These are phyloP conservation scores for Sminthopsis crassicaudata DNA, from an alignment of 2,113 vertebrate genomes.

Conservation along the genomic window DNA sequence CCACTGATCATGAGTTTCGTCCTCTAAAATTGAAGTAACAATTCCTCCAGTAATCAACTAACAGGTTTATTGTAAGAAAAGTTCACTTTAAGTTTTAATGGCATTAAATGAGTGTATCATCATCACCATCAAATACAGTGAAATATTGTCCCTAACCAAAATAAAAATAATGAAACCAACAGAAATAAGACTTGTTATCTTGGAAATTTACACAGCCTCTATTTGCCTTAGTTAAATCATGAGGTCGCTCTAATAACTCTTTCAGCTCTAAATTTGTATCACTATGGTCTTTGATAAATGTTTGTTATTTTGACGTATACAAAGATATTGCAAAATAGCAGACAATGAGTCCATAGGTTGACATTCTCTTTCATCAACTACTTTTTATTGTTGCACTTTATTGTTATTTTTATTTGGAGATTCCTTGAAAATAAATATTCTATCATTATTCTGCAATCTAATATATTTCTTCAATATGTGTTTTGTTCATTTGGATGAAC, in stretches of 20 bases:
- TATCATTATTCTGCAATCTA: not conserved
- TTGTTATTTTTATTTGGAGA: not conserved
- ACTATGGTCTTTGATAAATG: not conserved
- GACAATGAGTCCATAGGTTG: not conserved
- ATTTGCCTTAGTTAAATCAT: too few species aligned
- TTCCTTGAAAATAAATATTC: not conserved
- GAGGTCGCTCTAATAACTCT: not conserved
- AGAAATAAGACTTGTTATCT: not conserved
- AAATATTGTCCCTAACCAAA: not conserved
- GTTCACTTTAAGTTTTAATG: not conserved
- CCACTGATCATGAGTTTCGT: not conserved
- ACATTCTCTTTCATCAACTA: not conserved
- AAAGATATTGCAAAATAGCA: not conserved
- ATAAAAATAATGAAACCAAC: not conserved
- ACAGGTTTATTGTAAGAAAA: not conserved
- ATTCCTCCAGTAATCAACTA: not conserved
- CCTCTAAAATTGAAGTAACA: not conserved
- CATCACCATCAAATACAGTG: not conserved
- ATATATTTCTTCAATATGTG: not conserved
- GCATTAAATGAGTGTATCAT: not conserved
- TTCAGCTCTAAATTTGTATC: not conserved
- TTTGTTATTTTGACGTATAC: not conserved
- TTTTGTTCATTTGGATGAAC: not conserved
- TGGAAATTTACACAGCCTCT: not conserved
- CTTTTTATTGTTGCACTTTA: not conserved